Evolutionary conservation across 2,888 invertebrate species (phyloP).

Genomic region (Zootermopsis nevadensis): DNA sequence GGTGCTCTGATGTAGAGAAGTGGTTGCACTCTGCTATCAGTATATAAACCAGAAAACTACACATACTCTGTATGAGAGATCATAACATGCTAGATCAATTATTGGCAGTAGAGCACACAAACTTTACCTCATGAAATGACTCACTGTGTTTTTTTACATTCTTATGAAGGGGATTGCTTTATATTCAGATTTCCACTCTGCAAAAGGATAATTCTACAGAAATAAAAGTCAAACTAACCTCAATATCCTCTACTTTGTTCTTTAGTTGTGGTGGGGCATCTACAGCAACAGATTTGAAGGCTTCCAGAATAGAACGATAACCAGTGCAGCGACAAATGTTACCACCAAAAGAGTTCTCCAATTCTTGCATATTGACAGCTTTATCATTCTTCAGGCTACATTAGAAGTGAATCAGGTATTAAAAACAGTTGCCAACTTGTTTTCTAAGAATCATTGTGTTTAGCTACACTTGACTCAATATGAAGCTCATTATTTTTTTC

Average conservation of each 20-base stretch:
- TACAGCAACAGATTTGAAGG: constrained; percentile 79
- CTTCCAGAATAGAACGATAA: constrained; percentile 81
- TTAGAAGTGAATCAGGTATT: not conserved
- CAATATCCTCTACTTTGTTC: constrained; percentile 64
- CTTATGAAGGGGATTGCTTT: not conserved
- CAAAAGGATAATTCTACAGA: not conserved
- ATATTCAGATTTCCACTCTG: not conserved
- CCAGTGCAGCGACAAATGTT: constrained; percentile 84
- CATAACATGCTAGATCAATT: no score
- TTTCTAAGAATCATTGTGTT: no score
- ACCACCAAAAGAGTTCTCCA: constrained; percentile 70
- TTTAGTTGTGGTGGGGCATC: constrained; percentile 68
- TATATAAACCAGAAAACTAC: no score
- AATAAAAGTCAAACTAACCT: constrained; percentile 56
- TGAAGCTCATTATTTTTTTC: no score
- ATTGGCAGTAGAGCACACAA: no score
- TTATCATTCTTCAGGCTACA: constrained; percentile 51
- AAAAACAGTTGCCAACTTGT: no score
- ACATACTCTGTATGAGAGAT: no score
- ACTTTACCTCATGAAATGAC: no score
- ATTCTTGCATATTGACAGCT: constrained; percentile 58
- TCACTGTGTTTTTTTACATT: not conserved
- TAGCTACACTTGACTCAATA: no score
- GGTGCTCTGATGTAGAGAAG: no score
- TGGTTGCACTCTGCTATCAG: no score